A percentile compares a stretch with the other conserved stretches of the same genome.
Conservation (phyloP, 2,797 vertebrate species). For the Mallotus villosus region DNA sequence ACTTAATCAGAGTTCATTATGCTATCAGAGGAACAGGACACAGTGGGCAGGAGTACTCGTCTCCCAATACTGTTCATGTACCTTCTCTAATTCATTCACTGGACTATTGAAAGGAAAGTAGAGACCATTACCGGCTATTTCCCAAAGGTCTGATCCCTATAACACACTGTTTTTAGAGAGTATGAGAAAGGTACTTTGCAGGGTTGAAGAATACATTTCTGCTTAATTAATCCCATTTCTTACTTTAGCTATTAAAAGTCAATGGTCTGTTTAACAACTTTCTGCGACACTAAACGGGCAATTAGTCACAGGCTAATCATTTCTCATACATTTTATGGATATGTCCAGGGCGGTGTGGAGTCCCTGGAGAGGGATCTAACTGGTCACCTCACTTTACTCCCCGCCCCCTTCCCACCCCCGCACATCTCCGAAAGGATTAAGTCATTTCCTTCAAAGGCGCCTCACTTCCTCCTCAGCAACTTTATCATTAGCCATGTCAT, state of each 20-base stretch:
- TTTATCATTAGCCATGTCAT: slow-evolving; percentile 45
- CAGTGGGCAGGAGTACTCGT: slow-evolving; percentile 35
- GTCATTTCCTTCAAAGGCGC: slow-evolving; percentile 36
- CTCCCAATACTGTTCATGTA: slow-evolving; percentile 35
- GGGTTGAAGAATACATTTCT: slow-evolving; percentile 77
- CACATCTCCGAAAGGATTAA: slow-evolving; percentile 35
- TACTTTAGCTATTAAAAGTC: slow-evolving; percentile 81
- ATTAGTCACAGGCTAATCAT: slow-evolving; percentile 83
- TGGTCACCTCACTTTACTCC: slow-evolving; percentile 48
- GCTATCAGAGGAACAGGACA: slow-evolving; percentile 32
- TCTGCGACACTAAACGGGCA: slow-evolving; percentile 78
- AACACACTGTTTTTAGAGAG: slow-evolving; percentile 67
- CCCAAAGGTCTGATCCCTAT: slow-evolving; percentile 62
- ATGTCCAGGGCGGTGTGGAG: slow-evolving; percentile 61
- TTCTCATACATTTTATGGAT: slow-evolving; percentile 80
- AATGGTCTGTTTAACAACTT: slow-evolving; percentile 84
- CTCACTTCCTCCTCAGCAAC: slow-evolving; percentile 15
- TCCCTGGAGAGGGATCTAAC: slow-evolving; percentile 59
- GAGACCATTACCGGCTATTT: slow-evolving; percentile 66
- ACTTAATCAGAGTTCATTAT: background rate
- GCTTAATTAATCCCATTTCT: slow-evolving; percentile 80
- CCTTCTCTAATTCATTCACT: slow-evolving; percentile 56
- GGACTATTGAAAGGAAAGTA: slow-evolving; percentile 51
- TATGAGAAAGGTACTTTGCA: slow-evolving; percentile 68
- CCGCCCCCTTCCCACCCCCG: slow-evolving; percentile 23